These are phyloP conservation scores for Festucalex cinctus DNA, from an alignment of 2,113 vertebrate genomes.

Conservation along the genomic window DNA sequence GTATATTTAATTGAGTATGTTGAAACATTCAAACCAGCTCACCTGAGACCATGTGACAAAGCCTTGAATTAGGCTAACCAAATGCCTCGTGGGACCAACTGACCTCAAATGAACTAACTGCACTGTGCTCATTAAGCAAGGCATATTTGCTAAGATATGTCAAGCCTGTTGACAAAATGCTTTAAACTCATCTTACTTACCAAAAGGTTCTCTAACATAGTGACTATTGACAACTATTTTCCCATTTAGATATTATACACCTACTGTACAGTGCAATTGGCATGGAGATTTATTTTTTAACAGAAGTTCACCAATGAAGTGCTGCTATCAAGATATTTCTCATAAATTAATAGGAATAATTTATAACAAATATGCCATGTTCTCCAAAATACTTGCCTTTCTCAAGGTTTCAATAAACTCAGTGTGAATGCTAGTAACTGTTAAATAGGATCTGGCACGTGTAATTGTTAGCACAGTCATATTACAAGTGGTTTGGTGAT, in stretches of 20 bases:
- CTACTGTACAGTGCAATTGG: neutral
- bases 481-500: constrained; percentile 2
- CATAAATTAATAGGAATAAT: neutral
- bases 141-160: constrained; percentile 39
- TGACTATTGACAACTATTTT: neutral
- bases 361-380: neutral
- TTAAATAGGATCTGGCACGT: constrained; percentile 7
- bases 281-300: constrained; percentile 17
- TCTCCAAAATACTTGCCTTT: neutral
- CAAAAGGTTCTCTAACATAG: neutral
- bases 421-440: neutral
- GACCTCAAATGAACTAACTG: constrained; percentile 9
- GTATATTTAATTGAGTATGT: neutral
- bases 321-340: constrained; percentile 7
- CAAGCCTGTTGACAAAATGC: constrained; percentile 23
- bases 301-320: constrained; percentile 16
- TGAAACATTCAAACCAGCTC: neutral
- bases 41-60: constrained; percentile 26
- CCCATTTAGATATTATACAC: neutral
- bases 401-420: constrained; percentile 2
- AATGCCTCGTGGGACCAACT: constrained; percentile 27
- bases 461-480: constrained; percentile 5
- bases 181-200: constrained; percentile 20
- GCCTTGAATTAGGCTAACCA: constrained; percentile 21
- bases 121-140: constrained; percentile 42